Evolutionary conservation across 2,888 invertebrate species (phyloP).

Genomic region (Calliphora vomitoria): DNA sequence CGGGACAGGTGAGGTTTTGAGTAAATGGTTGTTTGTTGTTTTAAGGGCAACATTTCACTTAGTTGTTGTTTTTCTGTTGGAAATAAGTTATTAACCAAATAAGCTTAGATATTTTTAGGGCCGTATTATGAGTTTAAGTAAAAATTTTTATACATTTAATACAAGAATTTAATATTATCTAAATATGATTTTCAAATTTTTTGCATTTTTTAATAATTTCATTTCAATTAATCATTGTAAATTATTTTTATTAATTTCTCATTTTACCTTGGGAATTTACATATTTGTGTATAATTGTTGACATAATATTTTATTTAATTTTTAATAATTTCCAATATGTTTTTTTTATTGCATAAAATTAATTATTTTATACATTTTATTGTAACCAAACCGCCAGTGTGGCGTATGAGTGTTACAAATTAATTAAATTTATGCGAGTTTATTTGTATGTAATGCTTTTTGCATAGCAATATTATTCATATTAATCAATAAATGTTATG

Average conservation of each 20-base stretch:
- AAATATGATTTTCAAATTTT: background rate
- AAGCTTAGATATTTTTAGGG: background rate
- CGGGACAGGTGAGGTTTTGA: background rate
- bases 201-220: background rate
- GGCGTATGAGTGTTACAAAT: background rate
- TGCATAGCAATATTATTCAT: background rate
- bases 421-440: background rate
- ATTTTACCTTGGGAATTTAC: background rate
- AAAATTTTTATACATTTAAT: too few species aligned
- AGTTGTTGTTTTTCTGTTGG: background rate
- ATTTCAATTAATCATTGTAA: background rate
- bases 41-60: background rate
- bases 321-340: background rate
- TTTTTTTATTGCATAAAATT: background rate
- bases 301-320: constrained; percentile 5
- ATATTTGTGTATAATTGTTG: background rate
- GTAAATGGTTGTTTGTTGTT: constrained; percentile 7
- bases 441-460: background rate
- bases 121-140: background rate
- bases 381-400: constrained; percentile 1
- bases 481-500: constrained; percentile 3
- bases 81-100: background rate
- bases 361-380: background rate
- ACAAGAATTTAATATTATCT: background rate
- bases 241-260: constrained; percentile 25